Evolutionary conservation across 2,113 vertebrate species (phyloP), one percentile per base, ranked within the genome.

Genomic region (Sinocyclocheilus grahami): DNA sequence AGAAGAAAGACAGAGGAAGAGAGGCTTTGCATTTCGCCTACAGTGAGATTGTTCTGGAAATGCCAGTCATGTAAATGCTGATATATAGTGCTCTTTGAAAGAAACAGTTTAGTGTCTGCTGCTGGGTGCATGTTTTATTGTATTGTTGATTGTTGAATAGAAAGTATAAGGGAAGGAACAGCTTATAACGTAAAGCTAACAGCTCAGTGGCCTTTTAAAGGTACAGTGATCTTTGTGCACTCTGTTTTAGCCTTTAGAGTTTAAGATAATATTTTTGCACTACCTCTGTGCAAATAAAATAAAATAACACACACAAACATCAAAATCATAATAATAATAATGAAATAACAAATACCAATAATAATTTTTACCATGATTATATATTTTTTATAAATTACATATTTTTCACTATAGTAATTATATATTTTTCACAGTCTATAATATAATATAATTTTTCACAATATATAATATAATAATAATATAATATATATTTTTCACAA

Each of bases 41-140:
- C 77, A 79, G 77, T 62, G 20, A 60, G 12, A 80, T 62, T 63
- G 33, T 42, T 80, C 13, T 42, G 58, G 33, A 46, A 80, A 80
- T 80, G 78, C 39, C 58, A 46, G 22, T 63, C 58, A 42, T 80
- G 37, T 46, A 65, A 62, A 60, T 33, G 5, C 2, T 46, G 27
- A 39, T 65, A 39, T 42, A 51, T 60, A 51, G 69, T 20, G 58
- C 51, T 42, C 82, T 60, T 58, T 39, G 33, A n/a, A 22, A 60
- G 18, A 12, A 60, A 14, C 22, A 30, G 0, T 39, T 22, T 55
- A 30, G 51, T 78, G 8, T 58, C 6, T 62, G 20, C 55, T 60
- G 58, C 60, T 80, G 33, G 53, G 53, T 79, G 18, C 22, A 39
- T 79, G 51, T 65, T 81, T 63, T 24, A 75, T 48, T 46, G 33